Evolutionary conservation across 2,113 vertebrate genomes (phyloP), one percentile per base, ranked within the genome.

Genomic region (Gadus macrocephalus): DNA sequence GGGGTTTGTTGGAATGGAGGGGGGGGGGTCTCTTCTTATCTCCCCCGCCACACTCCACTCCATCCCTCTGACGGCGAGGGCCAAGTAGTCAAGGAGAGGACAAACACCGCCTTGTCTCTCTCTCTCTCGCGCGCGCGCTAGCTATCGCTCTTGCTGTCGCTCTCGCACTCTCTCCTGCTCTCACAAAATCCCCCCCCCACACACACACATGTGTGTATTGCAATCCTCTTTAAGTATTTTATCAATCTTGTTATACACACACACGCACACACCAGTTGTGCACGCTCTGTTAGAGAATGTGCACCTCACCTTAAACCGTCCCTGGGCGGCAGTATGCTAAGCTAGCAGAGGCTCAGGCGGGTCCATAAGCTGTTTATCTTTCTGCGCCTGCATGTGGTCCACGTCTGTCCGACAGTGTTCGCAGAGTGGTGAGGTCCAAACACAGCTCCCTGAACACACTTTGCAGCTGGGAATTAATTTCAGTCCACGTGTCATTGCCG

Each of bases 1-100:
- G 77, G 77, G 79, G 75, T 68, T 69, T 31, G 28, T 31, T 31
- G 28, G 28, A 31, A 31, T 35, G 31, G 3, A 4, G 31, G 31
- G 31, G 31, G 31, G 31, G 63, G 74, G 70, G 71, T 62, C 70
- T 67, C 15, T 59, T 35, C 74, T 81, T 80, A 78, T 85, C 75
- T 78, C 53, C 16, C 53, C 68, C 73, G 12, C 70, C 76, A 77
- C 73, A 75, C 72, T 76, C 78, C 75, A 28, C 16, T 56, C 31
- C 31, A 2, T 69, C 68, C 75, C 70, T 74, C 80, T 64, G 80
- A 73, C 70, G 3, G 0, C 53, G 62, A 61, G 11, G 60, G 60
- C 8, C 20, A 61, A 61, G 12, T 61, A 61, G 11, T 20, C 11
- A 6, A 17, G 62, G 62, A 63, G 77, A 79, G 71, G 71, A 79